Conservation (phyloP, 2,113 vertebrate species). For the Oceanites oceanicus region DNA sequence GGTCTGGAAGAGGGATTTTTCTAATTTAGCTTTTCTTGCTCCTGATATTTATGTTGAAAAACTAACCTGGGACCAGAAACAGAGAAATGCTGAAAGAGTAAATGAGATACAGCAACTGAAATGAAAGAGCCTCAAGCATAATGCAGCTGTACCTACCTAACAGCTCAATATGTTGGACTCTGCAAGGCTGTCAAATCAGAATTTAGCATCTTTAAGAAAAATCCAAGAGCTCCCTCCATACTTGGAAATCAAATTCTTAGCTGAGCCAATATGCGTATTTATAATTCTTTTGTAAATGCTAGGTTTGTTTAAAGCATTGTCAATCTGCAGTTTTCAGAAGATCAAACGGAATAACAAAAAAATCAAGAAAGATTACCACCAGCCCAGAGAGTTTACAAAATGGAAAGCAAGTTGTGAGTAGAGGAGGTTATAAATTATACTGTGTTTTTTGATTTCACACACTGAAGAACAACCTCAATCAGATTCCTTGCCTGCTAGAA, state of each 20-base stretch:
- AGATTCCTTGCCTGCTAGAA: not conserved
- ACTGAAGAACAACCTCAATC: not conserved
- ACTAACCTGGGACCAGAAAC: not conserved
- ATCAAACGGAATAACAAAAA: not conserved
- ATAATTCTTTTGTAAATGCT: not conserved
- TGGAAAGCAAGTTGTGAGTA: not conserved
- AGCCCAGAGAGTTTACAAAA: not conserved
- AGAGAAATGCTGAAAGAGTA: not conserved
- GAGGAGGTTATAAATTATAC: constrained; percentile 6
- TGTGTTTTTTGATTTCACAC: not conserved
- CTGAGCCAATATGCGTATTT: not conserved
- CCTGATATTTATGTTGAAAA: not conserved
- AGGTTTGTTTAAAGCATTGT: not conserved
- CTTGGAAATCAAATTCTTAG: not conserved
- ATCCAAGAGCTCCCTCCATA: not conserved
- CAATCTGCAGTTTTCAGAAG: not conserved
- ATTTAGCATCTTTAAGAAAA: not conserved
- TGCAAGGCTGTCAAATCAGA: not conserved
- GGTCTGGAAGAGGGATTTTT: not conserved
- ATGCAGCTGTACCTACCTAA: not conserved
- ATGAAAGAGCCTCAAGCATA: not conserved
- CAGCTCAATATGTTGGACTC: not conserved
- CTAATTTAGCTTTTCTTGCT: not conserved
- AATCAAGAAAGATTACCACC: not conserved
- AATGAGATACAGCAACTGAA: not conserved